Evolutionary conservation across 1,140 invertebrate species (phyloP).

Genomic region (Lucilia sericata): DNA sequence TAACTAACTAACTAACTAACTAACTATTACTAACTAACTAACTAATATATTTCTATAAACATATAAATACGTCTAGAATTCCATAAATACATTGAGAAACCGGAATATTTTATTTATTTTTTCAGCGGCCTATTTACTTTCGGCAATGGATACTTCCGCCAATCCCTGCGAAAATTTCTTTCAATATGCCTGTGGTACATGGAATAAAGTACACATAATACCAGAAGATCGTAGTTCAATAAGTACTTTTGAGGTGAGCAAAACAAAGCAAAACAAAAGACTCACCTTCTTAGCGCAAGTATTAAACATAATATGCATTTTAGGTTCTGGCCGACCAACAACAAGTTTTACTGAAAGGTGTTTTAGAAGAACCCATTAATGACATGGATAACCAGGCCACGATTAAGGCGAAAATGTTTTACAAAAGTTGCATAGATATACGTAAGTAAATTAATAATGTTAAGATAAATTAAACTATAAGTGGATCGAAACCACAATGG

Average conservation of each 20-base stretch:
- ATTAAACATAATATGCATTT: neutral
- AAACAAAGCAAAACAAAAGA: neutral
- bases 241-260: constrained; percentile 82
- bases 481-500: no score
- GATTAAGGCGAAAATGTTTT: constrained; percentile 86
- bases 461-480: no score
- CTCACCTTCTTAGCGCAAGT: neutral
- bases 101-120: neutral
- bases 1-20: neutral
- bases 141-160: constrained; percentile 83
- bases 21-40: neutral
- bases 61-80: no score
- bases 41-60: no score
- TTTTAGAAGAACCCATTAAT: constrained; percentile 77
- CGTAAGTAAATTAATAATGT: constrained; percentile 73
- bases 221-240: constrained; percentile 90
- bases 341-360: constrained; percentile 84
- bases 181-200: constrained; percentile 89
- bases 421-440: constrained; percentile 88
- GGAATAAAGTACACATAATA: constrained; percentile 90
- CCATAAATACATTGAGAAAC: no score
- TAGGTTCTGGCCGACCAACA: constrained; percentile 85
- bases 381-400: constrained; percentile 78
- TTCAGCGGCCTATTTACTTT: constrained; percentile 83
- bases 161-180: constrained; percentile 92